Evolutionary conservation across 2,797 vertebrate genomes (phyloP), one percentile per base, ranked within the genome.

Genomic region (Bradypodion ventrale): DNA sequence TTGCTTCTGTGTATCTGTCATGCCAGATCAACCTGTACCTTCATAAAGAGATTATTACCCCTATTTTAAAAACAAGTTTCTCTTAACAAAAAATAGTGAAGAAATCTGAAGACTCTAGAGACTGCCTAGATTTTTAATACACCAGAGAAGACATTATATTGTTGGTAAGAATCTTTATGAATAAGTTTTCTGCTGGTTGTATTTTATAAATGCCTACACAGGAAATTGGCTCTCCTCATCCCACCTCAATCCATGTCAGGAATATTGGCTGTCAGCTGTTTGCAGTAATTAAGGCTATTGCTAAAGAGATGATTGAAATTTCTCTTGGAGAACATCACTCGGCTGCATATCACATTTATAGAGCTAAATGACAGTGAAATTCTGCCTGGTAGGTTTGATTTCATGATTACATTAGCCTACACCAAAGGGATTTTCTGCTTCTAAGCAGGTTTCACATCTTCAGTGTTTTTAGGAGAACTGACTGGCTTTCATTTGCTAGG

Each of bases 331-430:
- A 91, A 86, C 88, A 91, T 91, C 80, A 87, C 90, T 89, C 90
- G 86, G 89, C 87, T 88, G 89, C 91, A 88, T 90, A 94, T 93
- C 87, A 90, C 89, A 91, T 87, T 82, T 89, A 90, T 91, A 92
- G 90, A 90, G 62, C 74, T 82, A 89, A 90, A 93, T 85, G 93
- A 94, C 88, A 91, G 90, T 83, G 63, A 89, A 91, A 83, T 85
- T 89, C 86, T 88, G 85, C 83, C 42, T 59, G 82, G 75, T 19
- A 79, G 81, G 83, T 91, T 90, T 83, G 79, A 80, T 90, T 90
- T 92, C 90, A 92, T 89, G 56, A 93, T 94, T 89, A 80, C 91
- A 87, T 90, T 92, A 89, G 37, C 80, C 86, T 65, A 63, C 76
- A 63, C 76, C 66, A 21, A 62, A 81, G 73, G 65, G 78, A 85